Evolutionary conservation across 2,888 invertebrate genomes (phyloP).

Genomic region (Macroteleia sp.): DNA sequence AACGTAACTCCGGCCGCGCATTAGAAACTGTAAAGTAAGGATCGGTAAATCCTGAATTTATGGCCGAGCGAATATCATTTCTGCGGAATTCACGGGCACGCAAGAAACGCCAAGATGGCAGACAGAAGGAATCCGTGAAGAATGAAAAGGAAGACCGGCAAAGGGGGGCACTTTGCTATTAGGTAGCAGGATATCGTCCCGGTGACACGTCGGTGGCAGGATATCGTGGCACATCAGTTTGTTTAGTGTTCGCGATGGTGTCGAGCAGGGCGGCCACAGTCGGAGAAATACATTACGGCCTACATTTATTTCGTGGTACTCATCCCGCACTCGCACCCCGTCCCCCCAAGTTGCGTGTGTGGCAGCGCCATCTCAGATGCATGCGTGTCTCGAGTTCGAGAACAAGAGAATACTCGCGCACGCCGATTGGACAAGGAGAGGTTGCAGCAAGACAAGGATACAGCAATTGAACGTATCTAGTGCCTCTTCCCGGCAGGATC

Average conservation of each 20-base stretch:
- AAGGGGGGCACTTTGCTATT: conserved; percentile 49
- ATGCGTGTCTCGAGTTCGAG: conserved; percentile 17
- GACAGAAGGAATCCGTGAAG: conserved; percentile 40
- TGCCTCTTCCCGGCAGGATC: conserved; percentile 65
- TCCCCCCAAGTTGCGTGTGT: conserved; percentile 19
- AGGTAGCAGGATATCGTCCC: conserved; percentile 59
- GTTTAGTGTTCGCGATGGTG: conserved; percentile 78
- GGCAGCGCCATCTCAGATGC: conserved; percentile 31
- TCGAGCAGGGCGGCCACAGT: conserved; percentile 80
- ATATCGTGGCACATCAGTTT: conserved; percentile 77
- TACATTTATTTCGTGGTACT: conserved; percentile 46
- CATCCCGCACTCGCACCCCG: too few relatives aligned
- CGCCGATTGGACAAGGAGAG: conserved; percentile 18
- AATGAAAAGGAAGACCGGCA: conserved; percentile 40
- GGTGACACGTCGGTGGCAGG: conserved; percentile 77
- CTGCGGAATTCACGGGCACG: conserved; percentile 29
- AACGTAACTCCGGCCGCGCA: conserved; percentile 46
- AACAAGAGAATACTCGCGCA: conserved; percentile 34
- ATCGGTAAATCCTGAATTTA: conserved; percentile 58
- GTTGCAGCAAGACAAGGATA: conserved; percentile 47
- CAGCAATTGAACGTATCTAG: conserved; percentile 38
- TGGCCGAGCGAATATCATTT: conserved; percentile 38
- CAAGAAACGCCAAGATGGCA: conserved; percentile 20
- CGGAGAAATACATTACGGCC: conserved; percentile 79
- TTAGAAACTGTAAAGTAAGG: conserved; percentile 53